Conservation (phyloP, 2,797 vertebrate genomes). For the Micromesistius poutassou region DNA sequence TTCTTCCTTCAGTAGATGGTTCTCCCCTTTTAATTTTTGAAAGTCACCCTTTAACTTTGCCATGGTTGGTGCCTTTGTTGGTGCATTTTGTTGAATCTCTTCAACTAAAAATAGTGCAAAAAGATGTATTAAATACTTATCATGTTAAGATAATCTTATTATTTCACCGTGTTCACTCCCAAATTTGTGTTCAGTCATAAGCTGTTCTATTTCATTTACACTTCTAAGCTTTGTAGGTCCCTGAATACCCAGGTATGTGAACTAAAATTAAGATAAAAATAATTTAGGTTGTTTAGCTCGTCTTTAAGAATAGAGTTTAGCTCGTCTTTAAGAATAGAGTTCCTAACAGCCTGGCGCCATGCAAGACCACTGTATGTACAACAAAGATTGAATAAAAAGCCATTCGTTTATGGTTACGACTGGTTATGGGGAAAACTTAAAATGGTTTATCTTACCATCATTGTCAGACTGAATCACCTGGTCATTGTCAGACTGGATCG, state of each 20-base stretch:
- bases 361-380: background rate
- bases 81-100: constrained; percentile 12
- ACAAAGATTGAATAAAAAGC: constrained; percentile 15
- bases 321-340: constrained; percentile 16
- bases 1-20: constrained; percentile 9
- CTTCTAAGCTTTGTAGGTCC: constrained; percentile 15
- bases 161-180: constrained; percentile 9
- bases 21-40: constrained; percentile 2
- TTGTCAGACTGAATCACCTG: constrained; percentile 9
- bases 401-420: constrained; percentile 10
- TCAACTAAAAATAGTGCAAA: background rate
- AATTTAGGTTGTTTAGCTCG: constrained; percentile 9
- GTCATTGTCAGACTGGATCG: too few relatives aligned
- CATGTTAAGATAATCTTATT: constrained; percentile 11
- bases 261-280: constrained; percentile 11
- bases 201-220: constrained; percentile 16
- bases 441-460: constrained; percentile 15
- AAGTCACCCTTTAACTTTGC: constrained; percentile 3
- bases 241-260: constrained; percentile 8
- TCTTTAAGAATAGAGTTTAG: constrained; percentile 16
- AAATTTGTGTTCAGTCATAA: constrained; percentile 15
- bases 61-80: constrained; percentile 9
- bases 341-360: background rate
- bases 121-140: constrained; percentile 10
- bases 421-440: constrained; percentile 13